Base-by-base conservation (phyloP, 2,888 invertebrate genomes). In the Limnephilus auricula region DNA sequence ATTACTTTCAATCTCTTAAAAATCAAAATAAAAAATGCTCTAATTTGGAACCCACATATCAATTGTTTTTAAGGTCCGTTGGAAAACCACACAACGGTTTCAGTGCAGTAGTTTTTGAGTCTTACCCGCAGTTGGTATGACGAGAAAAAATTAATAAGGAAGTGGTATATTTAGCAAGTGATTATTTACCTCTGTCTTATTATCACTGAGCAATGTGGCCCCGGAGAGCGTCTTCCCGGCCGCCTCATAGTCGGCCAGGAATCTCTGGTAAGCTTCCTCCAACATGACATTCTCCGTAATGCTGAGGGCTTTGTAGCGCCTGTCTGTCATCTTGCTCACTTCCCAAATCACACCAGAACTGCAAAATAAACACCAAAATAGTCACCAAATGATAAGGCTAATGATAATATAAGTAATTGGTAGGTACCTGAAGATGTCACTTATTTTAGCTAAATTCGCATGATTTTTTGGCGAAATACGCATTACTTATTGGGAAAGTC, bases 301-400 rank as follows among this genome's bases (percentile, higher is more conserved):
- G 91, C 97, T 97, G 93, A 99, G 95, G 92, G 98, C 97, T 94
- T 98, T 98, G 95, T 97, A 99, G 15, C 98, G 97, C 83, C 97
- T 97, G 25, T 97, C 96, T 85, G 95, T 96, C 25, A 97, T 95
- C 94, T 98, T 99, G 93, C 97, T 97, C 45, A 97, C 97, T 95
- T 99, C 99, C 99, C 99, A 99, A 92, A 99, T 97, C 90, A 99
- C 97, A 15, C 99, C 99, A 89, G 98, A 98, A 94, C 98, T 98
- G 93, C 93, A 95, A 80, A 94, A 79, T 9, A 80, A 12, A 40
- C 37, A 9, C 10, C 10, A 5, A 40, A 40, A 40, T 80, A 45
- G 15, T 3, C 45, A 30, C 82, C 6, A 30, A 82, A 32, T 30
- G n/a, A n/a, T n/a, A n/a, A n/a, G 12, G 31, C 40, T 40, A n/a